Base-by-base conservation (phyloP, 2,888 invertebrate species). In the Lepidocyrtinus sp. region DNA sequence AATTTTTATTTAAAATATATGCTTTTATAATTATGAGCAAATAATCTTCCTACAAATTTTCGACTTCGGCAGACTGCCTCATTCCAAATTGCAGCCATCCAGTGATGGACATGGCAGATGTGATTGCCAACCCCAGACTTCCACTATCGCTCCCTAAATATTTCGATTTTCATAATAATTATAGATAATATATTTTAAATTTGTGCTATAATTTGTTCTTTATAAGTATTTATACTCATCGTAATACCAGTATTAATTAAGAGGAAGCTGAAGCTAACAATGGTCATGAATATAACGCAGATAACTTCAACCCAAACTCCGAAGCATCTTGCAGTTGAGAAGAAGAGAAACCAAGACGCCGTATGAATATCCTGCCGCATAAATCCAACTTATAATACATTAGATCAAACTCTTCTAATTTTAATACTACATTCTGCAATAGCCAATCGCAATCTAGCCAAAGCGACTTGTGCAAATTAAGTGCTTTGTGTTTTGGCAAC, bases 291-390 rank as follows among this genome's bases (percentile, higher is more conserved):
- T 2, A 94, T 84, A 0, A 95, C 92, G 88, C 97, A 97, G 72
- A 96, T 92, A 85, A 95, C 90, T 88, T 99, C 99, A 87, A 99
- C 90, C 92, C 95, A 95, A 87, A 97, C 94, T 0, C 97, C 98
- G 88, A 99, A 97, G 85, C 98, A 97, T 82, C 98, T 92, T n/a
- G 95, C 95, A 1, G 95, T 94, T 0, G 95, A 92, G 72, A 98
- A 92, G 89, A 97, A 97, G 87, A 96, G 90, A 88, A 93, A 97
- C 94, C 96, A 98, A 2, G 98, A 94, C 0, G 97, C 94, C 71
- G 96, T 95, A 88, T 98, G 97, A 5, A 91, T 88, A 87, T 95
- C 92, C 91, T 94, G 89, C 0, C n/a, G n/a, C n/a, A n/a, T n/a
- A n/a, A n/a, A n/a, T n/a, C n/a, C n/a, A n/a, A n/a, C n/a, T n/a